Conservation (phyloP, 2,113 vertebrate genomes). For the Acanthochromis polyacanthus region DNA sequence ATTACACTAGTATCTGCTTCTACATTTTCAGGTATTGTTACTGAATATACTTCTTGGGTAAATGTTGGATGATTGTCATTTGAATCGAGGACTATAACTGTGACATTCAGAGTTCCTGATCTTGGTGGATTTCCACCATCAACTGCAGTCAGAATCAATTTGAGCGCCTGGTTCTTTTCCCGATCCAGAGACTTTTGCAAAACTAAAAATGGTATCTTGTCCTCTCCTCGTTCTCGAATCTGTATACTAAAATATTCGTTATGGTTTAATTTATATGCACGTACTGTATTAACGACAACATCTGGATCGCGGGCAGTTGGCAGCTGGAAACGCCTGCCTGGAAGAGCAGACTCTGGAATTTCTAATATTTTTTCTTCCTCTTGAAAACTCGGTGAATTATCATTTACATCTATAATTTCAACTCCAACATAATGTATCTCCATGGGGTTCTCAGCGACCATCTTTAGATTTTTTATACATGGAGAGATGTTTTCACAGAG, state of each 20-base stretch:
- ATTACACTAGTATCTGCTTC: slow-evolving; percentile 47
- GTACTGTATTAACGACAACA: slow-evolving; percentile 56
- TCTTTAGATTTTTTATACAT: slow-evolving; percentile 73
- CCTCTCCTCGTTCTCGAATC: slow-evolving; percentile 66
- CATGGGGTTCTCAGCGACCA: slow-evolving; percentile 75
- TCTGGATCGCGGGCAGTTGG: slow-evolving; percentile 74
- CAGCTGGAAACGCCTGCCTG: slow-evolving; percentile 70
- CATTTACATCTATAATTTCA: slow-evolving; percentile 78
- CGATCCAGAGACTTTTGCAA: slow-evolving; percentile 77
- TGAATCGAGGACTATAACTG: slow-evolving; percentile 75
- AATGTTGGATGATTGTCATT: slow-evolving; percentile 81
- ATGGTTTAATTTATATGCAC: slow-evolving; percentile 70
- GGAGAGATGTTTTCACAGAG: slow-evolving; percentile 63
- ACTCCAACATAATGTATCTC: slow-evolving; percentile 80
- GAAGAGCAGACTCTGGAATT: slow-evolving; percentile 53
- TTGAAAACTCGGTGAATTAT: slow-evolving; percentile 73
- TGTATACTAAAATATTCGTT: slow-evolving; percentile 77
- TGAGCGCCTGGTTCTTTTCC: slow-evolving; percentile 64
- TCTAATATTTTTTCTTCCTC: slow-evolving; percentile 69
- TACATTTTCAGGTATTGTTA: slow-evolving; percentile 72
- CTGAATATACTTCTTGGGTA: slow-evolving; percentile 72
- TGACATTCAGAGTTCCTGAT: slow-evolving; percentile 74
- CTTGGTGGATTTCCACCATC: slow-evolving; percentile 76
- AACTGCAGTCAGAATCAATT: slow-evolving; percentile 69
- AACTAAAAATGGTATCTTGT: slow-evolving; percentile 75